Conservation (phyloP, 2,888 invertebrate genomes). For the Apodemia duryi region DNA sequence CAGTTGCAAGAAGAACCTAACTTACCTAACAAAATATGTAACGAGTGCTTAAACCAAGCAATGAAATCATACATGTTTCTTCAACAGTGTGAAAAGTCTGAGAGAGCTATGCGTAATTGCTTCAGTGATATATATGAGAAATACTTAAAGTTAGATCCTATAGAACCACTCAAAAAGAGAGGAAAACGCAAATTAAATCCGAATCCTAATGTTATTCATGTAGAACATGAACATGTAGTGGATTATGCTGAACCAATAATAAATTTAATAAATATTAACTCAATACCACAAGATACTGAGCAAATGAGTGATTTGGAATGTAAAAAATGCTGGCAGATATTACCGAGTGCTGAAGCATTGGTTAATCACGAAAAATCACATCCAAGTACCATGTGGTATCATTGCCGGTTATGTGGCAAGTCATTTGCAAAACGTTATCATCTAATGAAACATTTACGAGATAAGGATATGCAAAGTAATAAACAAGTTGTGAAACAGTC, state of each 20-base stretch:
- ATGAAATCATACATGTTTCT: conserved; percentile 58
- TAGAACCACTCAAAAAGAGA: conserved; percentile 50
- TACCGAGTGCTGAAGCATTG: conserved; percentile 50
- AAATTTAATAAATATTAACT: conserved; percentile 47
- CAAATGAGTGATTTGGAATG: conserved; percentile 51
- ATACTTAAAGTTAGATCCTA: conserved; percentile 56
- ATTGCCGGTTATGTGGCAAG: conserved; percentile 58
- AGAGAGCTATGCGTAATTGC: conserved; percentile 58
- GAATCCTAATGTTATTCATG: conserved; percentile 49
- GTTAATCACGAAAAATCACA: conserved; percentile 57
- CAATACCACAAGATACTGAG: conserved; percentile 37
- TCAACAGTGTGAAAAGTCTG: conserved; percentile 62
- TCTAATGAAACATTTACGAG: conserved; percentile 46
- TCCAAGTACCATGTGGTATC: conserved; percentile 63
- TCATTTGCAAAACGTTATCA: conserved; percentile 53
- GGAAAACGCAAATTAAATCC: conserved; percentile 57
- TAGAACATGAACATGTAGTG: conserved; percentile 52
- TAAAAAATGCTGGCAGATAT: conserved; percentile 56
- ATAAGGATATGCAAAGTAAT: conserved; percentile 34
- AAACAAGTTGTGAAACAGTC: conserved; percentile 15
- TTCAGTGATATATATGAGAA: conserved; percentile 63
- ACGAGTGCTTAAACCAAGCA: conserved; percentile 51
- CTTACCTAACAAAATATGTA: conserved; percentile 60
- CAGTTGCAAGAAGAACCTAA: conserved; percentile 53
- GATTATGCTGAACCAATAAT: conserved; percentile 63